A percentile compares a stretch with the other conserved stretches of the same genome.
phyloP scores from a whole-genome alignment of 2,113 vertebrate genomes.

The Monarcha castaneiventris region DNA sequence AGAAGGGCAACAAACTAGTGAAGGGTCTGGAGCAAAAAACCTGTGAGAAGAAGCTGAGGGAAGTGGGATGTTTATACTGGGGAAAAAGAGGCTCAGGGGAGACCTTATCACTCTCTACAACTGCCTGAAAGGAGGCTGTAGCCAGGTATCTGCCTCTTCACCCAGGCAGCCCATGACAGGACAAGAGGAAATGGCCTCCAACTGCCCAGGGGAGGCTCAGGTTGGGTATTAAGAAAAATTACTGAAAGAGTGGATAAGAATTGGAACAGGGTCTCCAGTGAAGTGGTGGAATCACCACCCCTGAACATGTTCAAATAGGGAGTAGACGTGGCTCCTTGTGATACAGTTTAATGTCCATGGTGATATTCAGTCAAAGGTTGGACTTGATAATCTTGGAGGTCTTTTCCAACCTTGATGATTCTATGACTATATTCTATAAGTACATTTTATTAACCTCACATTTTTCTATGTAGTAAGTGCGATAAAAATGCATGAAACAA shows the following conservation, averaged over 20 bases:
- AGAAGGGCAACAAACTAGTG: neutral
- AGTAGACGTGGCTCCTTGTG: neutral
- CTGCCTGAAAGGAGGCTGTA: neutral
- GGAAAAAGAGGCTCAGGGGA: neutral
- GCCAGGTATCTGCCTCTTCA: neutral
- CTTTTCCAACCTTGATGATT: neutral
- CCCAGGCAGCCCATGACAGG: neutral
- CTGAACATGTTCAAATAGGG: neutral
- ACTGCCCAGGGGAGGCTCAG: neutral
- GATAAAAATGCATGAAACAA: neutral
- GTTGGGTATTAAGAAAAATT: neutral
- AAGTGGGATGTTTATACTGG: too few species aligned
- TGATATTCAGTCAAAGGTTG: fast-evolving
- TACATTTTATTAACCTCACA: neutral
- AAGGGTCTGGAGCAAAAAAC: neutral
- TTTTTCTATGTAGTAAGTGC: neutral
- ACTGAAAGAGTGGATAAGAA: neutral
- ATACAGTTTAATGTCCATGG: neutral
- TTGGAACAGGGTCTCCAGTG: neutral
- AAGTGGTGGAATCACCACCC: neutral
- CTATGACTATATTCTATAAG: neutral
- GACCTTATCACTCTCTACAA: too few species aligned
- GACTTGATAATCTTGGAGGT: neutral
- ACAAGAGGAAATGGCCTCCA: neutral
- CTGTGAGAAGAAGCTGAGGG: neutral